Evolutionary conservation across 2,888 invertebrate genomes (phyloP), one percentile per base, ranked within the genome.

Genomic region (Merodon equestris): DNA sequence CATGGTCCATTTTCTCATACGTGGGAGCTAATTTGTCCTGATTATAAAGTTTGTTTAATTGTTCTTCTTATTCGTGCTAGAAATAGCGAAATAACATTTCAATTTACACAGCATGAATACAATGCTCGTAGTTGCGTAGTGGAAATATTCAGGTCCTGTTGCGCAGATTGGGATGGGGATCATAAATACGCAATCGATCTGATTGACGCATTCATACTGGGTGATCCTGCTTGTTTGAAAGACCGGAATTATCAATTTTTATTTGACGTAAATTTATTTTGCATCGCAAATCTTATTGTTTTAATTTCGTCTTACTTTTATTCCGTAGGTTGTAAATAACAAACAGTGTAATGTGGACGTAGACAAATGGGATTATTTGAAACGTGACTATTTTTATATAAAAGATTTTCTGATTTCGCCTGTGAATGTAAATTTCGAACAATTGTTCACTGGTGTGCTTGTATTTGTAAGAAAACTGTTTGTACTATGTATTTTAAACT

Each of bases 1-100:
- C 93, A 94, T 85, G 93, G 93, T 0, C 93, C 93, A 2, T 92
- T 91, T 85, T 92, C 92, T 0, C 93, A 94, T 85, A 82, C 90
- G 9, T 94, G 92, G 91, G 93, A 93, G 82, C 18, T 5, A 2
- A 84, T 87, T 63, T 68, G 54, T 14, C 58, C 12, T 9, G 7
- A 44, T 44, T 84, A 82, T 70, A 14, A 82, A 10, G 83, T 83
- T 72, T 2, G 1, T 12, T 38, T 5, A 9, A 18, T 44, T 14
- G 10, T 9, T 36, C 15, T 1, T 27, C 1, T 1, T 34, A 1
- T 66, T 9, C 7, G 1, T 27, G 27, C 3, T 27, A 27, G 7
- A 4, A 27, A 27, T 27, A 27, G 7, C 54, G 5, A 14, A 45
- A 40, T 38, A 27, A 9, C 9, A 57, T 74, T 40, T 15, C 7